Percentiles rank a stretch among this genome's conserved stretches.
phyloP scores from a whole-genome alignment of 2,797 vertebrate genomes.

The Eutrigla gurnardus region DNA sequence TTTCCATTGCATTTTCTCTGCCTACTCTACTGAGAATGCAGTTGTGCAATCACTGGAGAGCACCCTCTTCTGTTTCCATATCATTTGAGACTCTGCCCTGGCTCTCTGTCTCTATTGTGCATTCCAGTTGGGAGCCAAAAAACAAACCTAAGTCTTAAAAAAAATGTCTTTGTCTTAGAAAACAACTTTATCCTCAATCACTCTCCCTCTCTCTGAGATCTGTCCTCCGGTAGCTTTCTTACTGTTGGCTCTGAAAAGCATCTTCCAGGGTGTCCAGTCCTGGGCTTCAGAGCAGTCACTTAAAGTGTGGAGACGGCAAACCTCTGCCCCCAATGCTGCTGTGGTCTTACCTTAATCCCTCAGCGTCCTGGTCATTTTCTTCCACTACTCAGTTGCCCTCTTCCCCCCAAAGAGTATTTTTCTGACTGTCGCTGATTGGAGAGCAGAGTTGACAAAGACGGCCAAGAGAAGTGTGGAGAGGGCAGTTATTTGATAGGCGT shows the following conservation, averaged over 20 bases:
- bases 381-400: constrained; percentile 6
- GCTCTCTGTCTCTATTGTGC: not conserved
- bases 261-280: not conserved
- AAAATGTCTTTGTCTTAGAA: not conserved
- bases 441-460: too few species aligned
- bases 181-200: not conserved
- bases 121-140: not conserved
- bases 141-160: not conserved
- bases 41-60: too few species aligned
- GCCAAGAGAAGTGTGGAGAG: too few species aligned
- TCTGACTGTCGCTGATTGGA: constrained; percentile 7
- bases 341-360: constrained; percentile 8
- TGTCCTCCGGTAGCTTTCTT: not conserved
- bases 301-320: not conserved
- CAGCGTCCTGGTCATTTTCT: constrained; percentile 13
- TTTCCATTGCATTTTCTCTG: not conserved
- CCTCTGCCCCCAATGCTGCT: not conserved
- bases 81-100: not conserved
- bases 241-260: not conserved
- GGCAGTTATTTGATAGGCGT: too few species aligned
- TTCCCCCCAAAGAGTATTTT: constrained; percentile 20
- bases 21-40: not conserved
- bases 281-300: not conserved
- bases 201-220: not conserved
- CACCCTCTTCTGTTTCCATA: not conserved